A percentile compares a stretch with the other conserved stretches of the same genome.
These are phyloP conservation scores for Hyalella azteca DNA, from an alignment of 2,888 invertebrate genomes.

Conservation along the genomic window DNA sequence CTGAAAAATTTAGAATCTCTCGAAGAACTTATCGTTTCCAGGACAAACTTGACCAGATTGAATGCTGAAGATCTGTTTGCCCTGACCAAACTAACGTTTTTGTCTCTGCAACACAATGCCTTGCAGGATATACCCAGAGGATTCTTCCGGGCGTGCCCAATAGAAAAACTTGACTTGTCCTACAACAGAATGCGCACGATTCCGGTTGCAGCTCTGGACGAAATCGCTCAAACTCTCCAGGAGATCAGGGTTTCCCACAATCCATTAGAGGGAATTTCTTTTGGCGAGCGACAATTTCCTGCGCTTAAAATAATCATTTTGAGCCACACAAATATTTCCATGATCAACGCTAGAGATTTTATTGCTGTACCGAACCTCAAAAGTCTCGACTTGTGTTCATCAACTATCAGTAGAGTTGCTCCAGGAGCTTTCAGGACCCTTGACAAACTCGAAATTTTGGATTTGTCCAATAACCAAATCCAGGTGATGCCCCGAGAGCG, in stretches of 20 bases:
- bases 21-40: conserved; percentile 42
- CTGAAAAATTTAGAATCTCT: conserved; percentile 36
- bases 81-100: conserved; percentile 38
- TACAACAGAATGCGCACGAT: conserved; percentile 44
- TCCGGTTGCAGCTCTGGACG: conserved; percentile 44
- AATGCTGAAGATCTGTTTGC: conserved; percentile 13
- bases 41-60: conserved; percentile 41
- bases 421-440: conserved; percentile 76
- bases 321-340: conserved; percentile 77
- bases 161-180: conserved; percentile 43
- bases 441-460: conserved; percentile 78
- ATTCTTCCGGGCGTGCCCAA: conserved; percentile 48
- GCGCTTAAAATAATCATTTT: conserved; percentile 46
- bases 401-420: conserved; percentile 80
- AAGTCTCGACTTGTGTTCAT: conserved; percentile 86
- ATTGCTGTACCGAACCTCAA: conserved; percentile 76
- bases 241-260: conserved; percentile 45
- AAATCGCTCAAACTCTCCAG: conserved; percentile 31
- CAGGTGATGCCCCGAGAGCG: conserved; percentile 71
- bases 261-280: conserved; percentile 67
- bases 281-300: conserved; percentile 40
- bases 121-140: conserved; percentile 53
- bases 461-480: conserved; percentile 85
- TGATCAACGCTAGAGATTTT: conserved; percentile 81
- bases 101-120: conserved; percentile 55